Evolutionary conservation across 2,797 vertebrate species (phyloP), one percentile per base, ranked within the genome.

Genomic region (Sebastolobus alascanus): DNA sequence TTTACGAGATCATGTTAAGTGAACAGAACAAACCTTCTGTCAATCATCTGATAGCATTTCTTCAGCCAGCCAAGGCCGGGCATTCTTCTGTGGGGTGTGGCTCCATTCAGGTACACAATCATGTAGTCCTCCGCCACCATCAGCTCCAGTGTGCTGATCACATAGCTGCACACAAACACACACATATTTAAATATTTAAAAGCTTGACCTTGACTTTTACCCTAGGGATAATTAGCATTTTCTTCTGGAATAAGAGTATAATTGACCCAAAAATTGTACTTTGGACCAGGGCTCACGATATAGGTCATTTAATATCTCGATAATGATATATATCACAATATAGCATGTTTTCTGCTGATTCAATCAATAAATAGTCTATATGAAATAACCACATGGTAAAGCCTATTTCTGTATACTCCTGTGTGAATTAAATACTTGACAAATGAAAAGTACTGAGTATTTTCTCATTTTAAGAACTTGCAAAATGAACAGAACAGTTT

Each of bases 111-210:
- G 85, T 99, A 99, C 64, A 99, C 96, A 10, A 99, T 99, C 97
- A 99, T 97, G 82, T 99, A 99, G 87, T 99, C 97, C 93, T 99
- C 98, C 4, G 98, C 98, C 73, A 99, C 99, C 98, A 99, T 98
- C 78, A 99, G 92, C 89, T 99, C 99, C 94, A 99, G 95, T 0
- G 99, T 99, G 89, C 98, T 99, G 94, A 99, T 99, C 83, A 99
- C 99, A 73, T 97, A 99, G 56, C 98, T 99, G 91, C 40, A 68
- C 2, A 64, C 31, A 83, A 6, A 68, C 58, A 82, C 29, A 61
- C 22, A 75, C 12, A 35, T 8, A 37, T 5, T 46, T 16, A 64
- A 55, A 70, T 2, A 73, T 10, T 56, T 35, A 7, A 27, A 29
- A 43, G 13, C 16, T 64, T 3, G 0, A 74, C 29, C 12, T 40